phyloP scores from a whole-genome alignment of 2,888 invertebrate genomes.

The Hofmannophila pseudospretella region DNA sequence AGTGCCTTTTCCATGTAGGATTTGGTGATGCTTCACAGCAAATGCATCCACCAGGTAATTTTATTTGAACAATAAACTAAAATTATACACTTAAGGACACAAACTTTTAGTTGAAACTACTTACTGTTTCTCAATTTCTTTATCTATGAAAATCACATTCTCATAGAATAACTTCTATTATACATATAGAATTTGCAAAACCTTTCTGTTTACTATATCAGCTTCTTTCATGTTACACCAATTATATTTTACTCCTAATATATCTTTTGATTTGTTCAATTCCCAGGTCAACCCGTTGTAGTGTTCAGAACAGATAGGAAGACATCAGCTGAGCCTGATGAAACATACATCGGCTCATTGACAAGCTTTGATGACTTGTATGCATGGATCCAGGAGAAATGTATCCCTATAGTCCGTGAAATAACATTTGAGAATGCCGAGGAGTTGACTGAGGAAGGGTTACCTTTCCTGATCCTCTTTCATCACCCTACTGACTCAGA shows the following conservation, averaged over 20 bases:
- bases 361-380: constrained; percentile 90
- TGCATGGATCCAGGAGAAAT: constrained; percentile 94
- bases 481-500: constrained; percentile 89
- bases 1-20: constrained; percentile 95
- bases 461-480: constrained; percentile 98
- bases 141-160: no score
- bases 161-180: no score
- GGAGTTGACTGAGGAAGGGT: constrained; percentile 97
- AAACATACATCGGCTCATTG: constrained; percentile 87
- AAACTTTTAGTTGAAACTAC: no score
- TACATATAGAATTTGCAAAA: no score
- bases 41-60: constrained; percentile 89
- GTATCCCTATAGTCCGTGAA: constrained; percentile 97
- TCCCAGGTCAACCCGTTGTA: constrained; percentile 87
- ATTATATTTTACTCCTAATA: no score
- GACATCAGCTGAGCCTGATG: constrained; percentile 88
- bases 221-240: no score
- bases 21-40: constrained; percentile 89
- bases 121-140: no score
- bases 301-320: constrained; percentile 90
- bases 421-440: constrained; percentile 99
- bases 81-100: no score
- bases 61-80: no score
- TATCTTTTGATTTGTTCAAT: no score
- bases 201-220: no score